Conservation (phyloP, 1,140 invertebrate species). For the Spodoptera litura region DNA sequence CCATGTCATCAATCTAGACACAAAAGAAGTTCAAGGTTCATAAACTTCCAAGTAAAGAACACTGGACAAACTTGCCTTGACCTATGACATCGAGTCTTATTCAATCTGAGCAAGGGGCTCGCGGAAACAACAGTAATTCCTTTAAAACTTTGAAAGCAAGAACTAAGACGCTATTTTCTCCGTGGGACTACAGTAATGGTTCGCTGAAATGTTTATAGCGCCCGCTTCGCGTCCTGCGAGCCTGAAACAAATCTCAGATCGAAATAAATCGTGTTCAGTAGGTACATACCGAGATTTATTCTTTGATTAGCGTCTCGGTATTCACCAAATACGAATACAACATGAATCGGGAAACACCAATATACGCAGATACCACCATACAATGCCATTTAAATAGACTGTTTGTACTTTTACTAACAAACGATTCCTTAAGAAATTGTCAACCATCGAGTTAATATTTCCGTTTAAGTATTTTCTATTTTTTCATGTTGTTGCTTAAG, state of each 20-base stretch:
- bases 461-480: conserved; percentile 20
- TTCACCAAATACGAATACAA: conserved; percentile 55
- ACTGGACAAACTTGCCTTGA: conserved; percentile 35
- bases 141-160: conserved; percentile 68
- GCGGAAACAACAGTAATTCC: conserved; percentile 62
- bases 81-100: conserved; percentile 36
- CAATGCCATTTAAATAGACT: too few relatives aligned
- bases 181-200: conserved; percentile 66
- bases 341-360: conserved; percentile 43
- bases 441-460: conserved; percentile 8
- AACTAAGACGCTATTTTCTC: conserved; percentile 69
- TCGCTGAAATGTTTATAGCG: conserved; percentile 75
- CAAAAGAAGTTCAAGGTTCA: conserved; percentile 16
- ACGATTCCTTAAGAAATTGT: neutral
- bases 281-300: conserved; percentile 62
- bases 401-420: neutral
- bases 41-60: conserved; percentile 5
- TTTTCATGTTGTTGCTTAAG: conserved; percentile 35
- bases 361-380: neutral
- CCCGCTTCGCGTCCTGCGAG: conserved; percentile 56
- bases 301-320: conserved; percentile 67
- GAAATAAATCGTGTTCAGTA: conserved; percentile 63
- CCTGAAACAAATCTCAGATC: conserved; percentile 68
- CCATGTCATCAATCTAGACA: neutral
- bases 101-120: conserved; percentile 52